phyloP scores from a whole-genome alignment of 2,888 invertebrate genomes.

The Sturmia bella region DNA sequence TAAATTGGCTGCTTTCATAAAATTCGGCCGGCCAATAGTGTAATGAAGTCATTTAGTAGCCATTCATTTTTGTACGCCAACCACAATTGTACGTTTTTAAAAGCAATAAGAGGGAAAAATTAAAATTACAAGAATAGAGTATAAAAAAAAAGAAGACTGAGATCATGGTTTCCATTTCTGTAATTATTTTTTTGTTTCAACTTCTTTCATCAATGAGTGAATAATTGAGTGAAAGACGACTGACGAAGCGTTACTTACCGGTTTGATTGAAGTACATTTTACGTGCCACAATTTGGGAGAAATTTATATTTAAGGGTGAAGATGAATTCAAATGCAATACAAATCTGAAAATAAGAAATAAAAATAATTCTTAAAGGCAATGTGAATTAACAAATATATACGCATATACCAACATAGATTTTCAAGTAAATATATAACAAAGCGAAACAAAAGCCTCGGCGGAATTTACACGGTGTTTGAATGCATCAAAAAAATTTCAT shows the following conservation, averaged over 20 bases:
- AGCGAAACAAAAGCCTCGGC: too few relatives aligned
- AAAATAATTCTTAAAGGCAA: not conserved
- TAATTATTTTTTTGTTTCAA: conserved; percentile 3
- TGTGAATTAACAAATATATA: not conserved
- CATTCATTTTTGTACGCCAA: conserved; percentile 27
- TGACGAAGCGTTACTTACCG: conserved; percentile 74
- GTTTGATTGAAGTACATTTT: conserved; percentile 81
- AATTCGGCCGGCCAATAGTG: conserved; percentile 12
- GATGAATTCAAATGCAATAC: conserved; percentile 79
- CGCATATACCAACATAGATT: too few relatives aligned
- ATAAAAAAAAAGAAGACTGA: not conserved
- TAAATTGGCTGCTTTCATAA: conserved; percentile 75
- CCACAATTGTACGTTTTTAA: conserved; percentile 4
- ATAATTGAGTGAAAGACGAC: not conserved
- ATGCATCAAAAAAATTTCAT: too few relatives aligned
- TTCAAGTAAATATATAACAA: too few relatives aligned
- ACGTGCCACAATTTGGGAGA: conserved; percentile 79
- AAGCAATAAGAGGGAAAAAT: conserved; percentile 7
- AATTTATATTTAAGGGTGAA: conserved; percentile 79
- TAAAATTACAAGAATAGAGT: not conserved
- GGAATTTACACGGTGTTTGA: too few relatives aligned
- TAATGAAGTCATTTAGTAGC: conserved; percentile 45
- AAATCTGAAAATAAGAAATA: conserved; percentile 76
- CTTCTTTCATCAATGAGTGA: not conserved
- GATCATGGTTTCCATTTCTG: not conserved